Evolutionary conservation across 2,797 vertebrate species (phyloP).

Genomic region (Anguilla megastoma): DNA sequence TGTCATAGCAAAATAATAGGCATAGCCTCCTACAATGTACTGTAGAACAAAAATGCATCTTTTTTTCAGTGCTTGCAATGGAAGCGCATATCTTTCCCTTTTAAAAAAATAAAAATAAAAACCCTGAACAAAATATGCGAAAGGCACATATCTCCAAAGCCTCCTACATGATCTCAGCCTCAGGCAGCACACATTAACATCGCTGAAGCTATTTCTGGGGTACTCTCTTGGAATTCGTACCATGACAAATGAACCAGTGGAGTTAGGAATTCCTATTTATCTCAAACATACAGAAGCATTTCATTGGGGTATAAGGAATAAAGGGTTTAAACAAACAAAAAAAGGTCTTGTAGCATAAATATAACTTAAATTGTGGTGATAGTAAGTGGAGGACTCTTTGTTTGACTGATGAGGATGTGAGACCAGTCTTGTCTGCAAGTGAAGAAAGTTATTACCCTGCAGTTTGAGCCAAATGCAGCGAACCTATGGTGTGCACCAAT

Average conservation of each 20-base stretch:
- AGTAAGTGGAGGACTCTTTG: conserved; percentile 19
- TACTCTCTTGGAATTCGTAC: conserved; percentile 81
- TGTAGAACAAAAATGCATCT: conserved; percentile 62
- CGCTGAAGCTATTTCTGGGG: conserved; percentile 80
- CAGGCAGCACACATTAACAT: conserved; percentile 76
- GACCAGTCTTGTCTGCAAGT: not conserved
- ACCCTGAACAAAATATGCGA: conserved; percentile 77
- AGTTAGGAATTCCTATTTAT: conserved; percentile 84
- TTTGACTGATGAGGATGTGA: not conserved
- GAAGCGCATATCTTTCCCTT: conserved; percentile 69
- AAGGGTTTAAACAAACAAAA: conserved; percentile 67
- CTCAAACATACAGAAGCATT: conserved; percentile 75
- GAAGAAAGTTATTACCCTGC: not conserved
- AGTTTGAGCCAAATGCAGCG: not conserved
- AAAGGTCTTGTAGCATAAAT: conserved; percentile 72
- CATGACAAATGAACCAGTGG: conserved; percentile 84
- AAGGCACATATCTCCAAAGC: conserved; percentile 83
- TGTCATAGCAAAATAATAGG: conserved; percentile 81
- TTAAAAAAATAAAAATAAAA: conserved; percentile 54
- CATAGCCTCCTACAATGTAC: conserved; percentile 70
- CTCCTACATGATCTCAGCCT: conserved; percentile 80
- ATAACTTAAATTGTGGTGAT: conserved; percentile 33
- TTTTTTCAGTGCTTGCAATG: conserved; percentile 67
- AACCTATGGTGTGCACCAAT: not conserved
- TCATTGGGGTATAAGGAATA: conserved; percentile 78